Base-by-base conservation (phyloP, 2,797 vertebrate species). In the Danio aesculapii region DNA sequence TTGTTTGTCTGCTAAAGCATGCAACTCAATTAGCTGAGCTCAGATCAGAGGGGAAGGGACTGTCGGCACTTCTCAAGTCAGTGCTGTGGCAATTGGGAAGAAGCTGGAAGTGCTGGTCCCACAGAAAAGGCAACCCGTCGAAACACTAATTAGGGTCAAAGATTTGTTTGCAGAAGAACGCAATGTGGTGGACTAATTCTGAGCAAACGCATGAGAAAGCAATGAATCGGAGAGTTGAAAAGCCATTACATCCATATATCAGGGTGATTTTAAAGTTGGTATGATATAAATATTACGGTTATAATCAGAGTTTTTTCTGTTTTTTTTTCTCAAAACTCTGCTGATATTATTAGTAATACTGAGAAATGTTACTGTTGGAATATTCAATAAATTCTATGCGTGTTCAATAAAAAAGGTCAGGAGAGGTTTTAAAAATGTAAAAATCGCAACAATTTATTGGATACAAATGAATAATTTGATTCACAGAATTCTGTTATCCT, bases 101-200 rank as follows among this genome's bases (percentile, higher is more conserved):
- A 72, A 71, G 74, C 78, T 69, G 12, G 14, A 41, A 74, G 67
- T 63, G 74, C 77, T 77, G 79, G 83, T 92, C 91, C 83, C 91
- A 89, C 84, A 86, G 84, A 87, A 84, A 67, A 85, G 82, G 30
- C 30, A 87, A 89, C 67, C 85, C 80, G 84, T 87, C 87, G 85
- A 87, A 84, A 88, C 86, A 57, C 81, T 80, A 83, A 84, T 84
- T 76, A 78, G 77, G 81, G 66, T 81, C 71, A 80, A 82, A 75
- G 86, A 88, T 89, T 90, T 91, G 90, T 86, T 89, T 83, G 84
- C 86, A 89, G 86, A 91, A 49, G 85, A 86, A 81, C 88, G 88
- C 89, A 92, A 91, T 90, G 75, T 92, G 89, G 87, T 90, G 89
- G 88, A 92, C 85, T 84, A 87, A 85, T 92, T 88, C 71, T 81